Evolutionary conservation across 1,140 invertebrate species (phyloP).

Genomic region (Diprion similis): DNA sequence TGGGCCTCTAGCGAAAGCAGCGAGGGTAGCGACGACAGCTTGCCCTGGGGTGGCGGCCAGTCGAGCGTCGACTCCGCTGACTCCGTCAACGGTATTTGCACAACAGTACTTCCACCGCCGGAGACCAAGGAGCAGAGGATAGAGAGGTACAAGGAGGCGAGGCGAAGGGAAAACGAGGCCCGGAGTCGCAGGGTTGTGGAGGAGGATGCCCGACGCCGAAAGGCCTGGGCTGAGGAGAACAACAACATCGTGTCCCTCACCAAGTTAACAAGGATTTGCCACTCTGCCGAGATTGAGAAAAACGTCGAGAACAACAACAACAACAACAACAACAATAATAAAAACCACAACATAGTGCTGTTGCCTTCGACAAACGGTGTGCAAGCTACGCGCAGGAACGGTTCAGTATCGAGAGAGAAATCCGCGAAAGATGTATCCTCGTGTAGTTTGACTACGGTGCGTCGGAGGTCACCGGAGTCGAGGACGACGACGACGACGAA

Average conservation of each 20-base stretch:
- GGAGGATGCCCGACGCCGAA: constrained; percentile 50
- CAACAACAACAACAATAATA: not conserved
- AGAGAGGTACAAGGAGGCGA: constrained; percentile 55
- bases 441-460: not conserved
- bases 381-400: not conserved
- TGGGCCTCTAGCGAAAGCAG: constrained; percentile 60
- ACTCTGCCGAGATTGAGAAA: not conserved
- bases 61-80: constrained; percentile 48
- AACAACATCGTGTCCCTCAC: constrained; percentile 36
- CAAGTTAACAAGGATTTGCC: not conserved
- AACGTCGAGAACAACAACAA: constrained; percentile 39
- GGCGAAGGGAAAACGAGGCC: constrained; percentile 55
- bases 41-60: constrained; percentile 47
- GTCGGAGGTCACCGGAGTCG: not conserved
- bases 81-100: constrained; percentile 19
- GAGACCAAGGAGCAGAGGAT: constrained; percentile 56
- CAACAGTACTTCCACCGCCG: constrained; percentile 34
- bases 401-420: not conserved
- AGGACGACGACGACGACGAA: not conserved
- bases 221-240: constrained; percentile 43
- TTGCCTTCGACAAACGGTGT: constrained; percentile 12
- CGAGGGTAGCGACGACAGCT: constrained; percentile 59
- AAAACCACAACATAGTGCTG: constrained; percentile 7
- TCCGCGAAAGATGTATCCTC: not conserved
- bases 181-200: constrained; percentile 50